These are phyloP conservation scores for Dicrurus megarhynchus DNA, from an alignment of 2,113 vertebrate species.

Conservation along the genomic window DNA sequence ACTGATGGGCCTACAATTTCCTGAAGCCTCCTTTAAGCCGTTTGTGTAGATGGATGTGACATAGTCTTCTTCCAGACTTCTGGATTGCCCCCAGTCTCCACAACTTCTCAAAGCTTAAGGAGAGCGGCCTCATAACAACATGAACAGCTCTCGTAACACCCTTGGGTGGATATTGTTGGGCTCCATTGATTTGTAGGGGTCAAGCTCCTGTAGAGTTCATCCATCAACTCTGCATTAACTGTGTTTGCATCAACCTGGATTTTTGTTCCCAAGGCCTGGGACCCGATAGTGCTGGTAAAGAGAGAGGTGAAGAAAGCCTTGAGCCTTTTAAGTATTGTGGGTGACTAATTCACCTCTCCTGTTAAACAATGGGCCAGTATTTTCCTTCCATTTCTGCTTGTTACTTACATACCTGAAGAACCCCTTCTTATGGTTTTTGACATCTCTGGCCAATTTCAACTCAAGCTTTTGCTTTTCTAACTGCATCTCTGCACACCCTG, in stretches of 20 bases:
- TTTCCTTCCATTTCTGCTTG: not conserved
- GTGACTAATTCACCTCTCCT: not conserved
- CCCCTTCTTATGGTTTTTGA: not conserved
- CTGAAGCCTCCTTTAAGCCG: not conserved
- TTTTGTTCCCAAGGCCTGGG: not conserved
- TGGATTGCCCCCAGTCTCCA: not conserved
- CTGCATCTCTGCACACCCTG: not conserved
- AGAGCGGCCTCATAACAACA: not conserved
- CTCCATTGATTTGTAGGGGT: not conserved
- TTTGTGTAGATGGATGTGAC: fast-evolving
- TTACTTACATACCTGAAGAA: not conserved
- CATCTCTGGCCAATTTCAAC: not conserved
- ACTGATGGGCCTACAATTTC: not conserved
- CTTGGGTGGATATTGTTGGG: not conserved
- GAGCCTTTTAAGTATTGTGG: not conserved
- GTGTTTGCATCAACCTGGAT: not conserved
- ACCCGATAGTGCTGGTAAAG: not conserved
- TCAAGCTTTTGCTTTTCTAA: not conserved
- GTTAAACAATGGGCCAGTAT: not conserved
- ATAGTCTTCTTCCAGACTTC: not conserved
- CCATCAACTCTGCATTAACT: not conserved
- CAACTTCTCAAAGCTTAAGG: not conserved
- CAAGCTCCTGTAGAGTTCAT: not conserved
- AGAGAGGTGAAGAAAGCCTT: not conserved
- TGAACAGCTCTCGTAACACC: not conserved